These are phyloP conservation scores for Mobula hypostoma DNA, from an alignment of 2,113 vertebrate species.

Conservation along the genomic window DNA sequence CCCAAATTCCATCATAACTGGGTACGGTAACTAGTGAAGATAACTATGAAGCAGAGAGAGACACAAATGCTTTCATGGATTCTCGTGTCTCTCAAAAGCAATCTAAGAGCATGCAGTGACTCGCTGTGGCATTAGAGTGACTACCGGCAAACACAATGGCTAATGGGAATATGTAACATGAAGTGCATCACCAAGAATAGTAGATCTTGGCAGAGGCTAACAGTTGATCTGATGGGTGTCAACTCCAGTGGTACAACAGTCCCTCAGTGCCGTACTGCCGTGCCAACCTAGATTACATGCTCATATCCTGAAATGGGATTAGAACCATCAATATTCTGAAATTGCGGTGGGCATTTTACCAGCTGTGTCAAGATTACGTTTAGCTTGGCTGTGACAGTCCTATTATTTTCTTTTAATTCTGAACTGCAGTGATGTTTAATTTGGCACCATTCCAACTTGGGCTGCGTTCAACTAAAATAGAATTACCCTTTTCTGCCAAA, in stretches of 20 bases:
- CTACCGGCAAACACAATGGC: background rate
- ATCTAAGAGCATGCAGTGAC: background rate
- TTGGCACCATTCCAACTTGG: background rate
- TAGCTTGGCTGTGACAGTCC: background rate
- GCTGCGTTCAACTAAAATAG: background rate
- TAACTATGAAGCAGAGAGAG: background rate
- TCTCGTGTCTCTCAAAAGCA: background rate
- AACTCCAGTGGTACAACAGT: background rate
- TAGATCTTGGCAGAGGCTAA: background rate
- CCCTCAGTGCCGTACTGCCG: background rate
- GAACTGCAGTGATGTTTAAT: background rate
- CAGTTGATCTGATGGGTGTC: background rate
- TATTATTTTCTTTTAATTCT: background rate
- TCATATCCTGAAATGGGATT: background rate
- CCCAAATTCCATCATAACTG: background rate
- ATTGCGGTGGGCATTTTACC: background rate
- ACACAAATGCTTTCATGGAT: background rate
- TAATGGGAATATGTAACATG: background rate
- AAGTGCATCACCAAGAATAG: background rate
- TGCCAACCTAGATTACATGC: background rate
- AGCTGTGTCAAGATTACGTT: background rate
- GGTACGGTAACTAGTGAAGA: background rate
- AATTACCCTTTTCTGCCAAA: background rate
- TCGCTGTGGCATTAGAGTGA: background rate
- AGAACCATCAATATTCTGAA: background rate